Conservation (phyloP, 2,113 vertebrate species). For the Verasper variegatus region DNA sequence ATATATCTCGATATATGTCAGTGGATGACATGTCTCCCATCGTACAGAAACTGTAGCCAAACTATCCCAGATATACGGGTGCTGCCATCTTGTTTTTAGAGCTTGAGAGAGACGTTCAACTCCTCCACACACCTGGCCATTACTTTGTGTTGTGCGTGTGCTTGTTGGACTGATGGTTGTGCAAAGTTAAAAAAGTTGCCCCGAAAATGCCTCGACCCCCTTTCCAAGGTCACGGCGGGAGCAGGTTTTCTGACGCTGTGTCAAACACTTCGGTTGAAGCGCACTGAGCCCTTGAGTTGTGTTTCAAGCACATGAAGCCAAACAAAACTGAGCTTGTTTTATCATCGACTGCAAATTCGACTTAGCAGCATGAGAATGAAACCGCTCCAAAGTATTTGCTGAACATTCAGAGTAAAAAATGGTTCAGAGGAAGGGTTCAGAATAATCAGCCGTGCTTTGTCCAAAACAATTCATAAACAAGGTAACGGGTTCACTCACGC, state of each 20-base stretch:
- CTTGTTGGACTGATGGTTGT: too few relatives aligned
- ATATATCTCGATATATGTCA: too few relatives aligned
- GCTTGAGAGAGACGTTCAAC: too few relatives aligned
- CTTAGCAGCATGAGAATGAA: constrained; percentile 1
- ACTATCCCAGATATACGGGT: too few relatives aligned
- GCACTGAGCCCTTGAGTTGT: neutral
- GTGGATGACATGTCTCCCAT: too few relatives aligned
- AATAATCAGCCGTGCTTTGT: constrained; percentile 37
- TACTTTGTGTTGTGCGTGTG: too few relatives aligned
- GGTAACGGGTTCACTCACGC: constrained; percentile 52
- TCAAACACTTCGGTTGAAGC: neutral
- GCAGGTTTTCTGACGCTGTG: neutral
- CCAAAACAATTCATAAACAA: constrained; percentile 52
- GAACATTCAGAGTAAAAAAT: neutral
- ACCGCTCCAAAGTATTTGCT: neutral
- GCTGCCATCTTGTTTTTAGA: too few relatives aligned
- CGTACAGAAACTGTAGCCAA: too few relatives aligned
- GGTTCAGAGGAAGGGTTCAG: neutral
- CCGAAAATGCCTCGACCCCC: too few relatives aligned
- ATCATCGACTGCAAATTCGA: neutral
- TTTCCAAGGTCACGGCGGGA: too few relatives aligned
- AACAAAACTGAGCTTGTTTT: neutral
- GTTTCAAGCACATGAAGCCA: neutral
- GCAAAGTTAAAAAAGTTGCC: too few relatives aligned
- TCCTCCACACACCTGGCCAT: too few relatives aligned